phyloP scores from a whole-genome alignment of 2,113 vertebrate species.

The Pteropus alecto region DNA sequence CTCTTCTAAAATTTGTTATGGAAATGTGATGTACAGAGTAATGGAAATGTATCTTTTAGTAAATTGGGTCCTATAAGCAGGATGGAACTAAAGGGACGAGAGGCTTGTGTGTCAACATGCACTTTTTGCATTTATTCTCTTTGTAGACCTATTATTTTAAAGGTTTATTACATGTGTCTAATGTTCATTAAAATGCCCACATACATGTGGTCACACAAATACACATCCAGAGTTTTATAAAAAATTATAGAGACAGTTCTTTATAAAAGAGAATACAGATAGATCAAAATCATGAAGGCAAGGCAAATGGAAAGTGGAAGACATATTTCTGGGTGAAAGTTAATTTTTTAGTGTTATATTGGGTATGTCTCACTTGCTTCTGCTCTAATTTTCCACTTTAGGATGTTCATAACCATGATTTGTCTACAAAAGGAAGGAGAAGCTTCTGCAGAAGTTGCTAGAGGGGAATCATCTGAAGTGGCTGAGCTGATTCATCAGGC shows the following conservation, averaged over 20 bases:
- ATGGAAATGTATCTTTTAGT: not conserved
- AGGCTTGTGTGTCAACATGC: not conserved
- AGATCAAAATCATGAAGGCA: not conserved
- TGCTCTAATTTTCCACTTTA: not conserved
- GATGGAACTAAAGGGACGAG: not conserved
- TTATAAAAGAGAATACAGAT: not conserved
- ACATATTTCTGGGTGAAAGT: constrained; percentile 16
- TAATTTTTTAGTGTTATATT: not conserved
- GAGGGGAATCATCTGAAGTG: not conserved
- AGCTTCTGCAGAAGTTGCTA: not conserved
- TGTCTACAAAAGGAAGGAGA: not conserved
- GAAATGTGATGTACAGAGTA: not conserved
- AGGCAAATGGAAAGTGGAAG: not conserved
- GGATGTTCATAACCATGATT: not conserved
- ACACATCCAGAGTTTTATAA: not conserved
- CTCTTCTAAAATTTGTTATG: not conserved
- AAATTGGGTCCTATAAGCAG: not conserved
- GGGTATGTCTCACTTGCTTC: too few relatives aligned
- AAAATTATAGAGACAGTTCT: not conserved
- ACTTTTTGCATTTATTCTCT: not conserved
- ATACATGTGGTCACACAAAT: not conserved
- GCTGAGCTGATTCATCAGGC: not conserved
- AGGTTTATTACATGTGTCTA: not conserved
- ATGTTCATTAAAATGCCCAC: not conserved
- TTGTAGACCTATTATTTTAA: not conserved